Evolutionary conservation across 1,140 invertebrate species (phyloP), one percentile per base, ranked within the genome.

Genomic region (Daktulosphaira vitifoliae): DNA sequence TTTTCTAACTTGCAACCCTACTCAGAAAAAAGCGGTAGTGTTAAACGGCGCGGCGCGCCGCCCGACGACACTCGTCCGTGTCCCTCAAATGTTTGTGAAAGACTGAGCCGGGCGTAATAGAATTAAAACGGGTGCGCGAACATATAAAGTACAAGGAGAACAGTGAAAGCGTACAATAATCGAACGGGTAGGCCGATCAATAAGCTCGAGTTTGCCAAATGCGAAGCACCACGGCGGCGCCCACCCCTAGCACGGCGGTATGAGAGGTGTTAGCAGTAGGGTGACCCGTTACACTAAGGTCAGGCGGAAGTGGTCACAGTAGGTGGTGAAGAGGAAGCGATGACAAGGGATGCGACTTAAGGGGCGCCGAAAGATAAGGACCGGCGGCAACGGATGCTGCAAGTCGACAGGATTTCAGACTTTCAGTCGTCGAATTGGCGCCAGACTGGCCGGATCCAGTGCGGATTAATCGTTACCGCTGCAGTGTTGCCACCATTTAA

Each of bases 291-390:
- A 5, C 5, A 33, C 29, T 11, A 11, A 11, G 29, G 29, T 6
- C 29, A 33, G 29, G 29, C 29, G 29, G 29, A 11, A 33, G 29
- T 33, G 29, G n/a, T n/a, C n/a, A n/a, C n/a, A n/a, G n/a, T n/a
- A n/a, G 11, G 29, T 11, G 29, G 29, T 33, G 29, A 33, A 33
- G 29, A 23, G 54, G 1, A 20, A 15, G 7, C 9, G 8, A 26
- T 18, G 38, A 15, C 9, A 4, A 13, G 53, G 9, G 25, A 42
- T 46, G 42, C 22, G 25, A 13, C 16, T 62, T 48, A 46, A 29
- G 26, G 56, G 56, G 56, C 56, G 56, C 56, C 56, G 56, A 62
- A 48, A 62, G 56, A 62, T 62, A 62, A 62, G 56, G 56, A 33
- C 56, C 39, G 42, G 18, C 25, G 25, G 42, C 48, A n/a, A 13